A percentile compares a stretch with the other conserved stretches of the same genome.
Evolutionary conservation across 2,888 invertebrate genomes (phyloP).

Genomic region (Anorthoa munda): DNA sequence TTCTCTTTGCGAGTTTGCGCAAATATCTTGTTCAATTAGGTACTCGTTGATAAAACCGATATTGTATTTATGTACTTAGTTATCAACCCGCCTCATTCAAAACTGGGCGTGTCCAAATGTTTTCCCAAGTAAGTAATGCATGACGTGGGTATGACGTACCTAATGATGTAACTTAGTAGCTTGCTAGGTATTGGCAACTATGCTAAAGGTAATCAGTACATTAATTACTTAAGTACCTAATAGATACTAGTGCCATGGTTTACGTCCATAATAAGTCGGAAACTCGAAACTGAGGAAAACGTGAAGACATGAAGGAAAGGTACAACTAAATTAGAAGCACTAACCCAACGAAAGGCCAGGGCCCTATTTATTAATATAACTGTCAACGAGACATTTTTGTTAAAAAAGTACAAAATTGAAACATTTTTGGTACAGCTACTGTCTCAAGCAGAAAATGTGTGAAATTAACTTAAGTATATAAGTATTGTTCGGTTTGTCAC

Average conservation of each 20-base stretch:
- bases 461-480: too few species aligned
- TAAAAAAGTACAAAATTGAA: too few species aligned
- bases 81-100: constrained; percentile 7
- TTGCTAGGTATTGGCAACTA: too few species aligned
- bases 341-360: background rate
- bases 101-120: constrained; percentile 6
- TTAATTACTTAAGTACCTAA: background rate
- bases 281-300: constrained; percentile 19
- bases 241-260: constrained; percentile 6
- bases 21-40: background rate
- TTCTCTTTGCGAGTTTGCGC: background rate
- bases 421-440: too few species aligned
- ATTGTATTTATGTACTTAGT: too few species aligned
- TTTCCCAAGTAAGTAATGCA: background rate
- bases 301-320: constrained; percentile 18
- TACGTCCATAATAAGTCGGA: background rate
- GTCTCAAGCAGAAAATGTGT: too few species aligned
- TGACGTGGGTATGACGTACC: background rate
- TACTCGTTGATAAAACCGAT: background rate
- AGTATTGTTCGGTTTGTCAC: too few species aligned
- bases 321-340: constrained; percentile 12
- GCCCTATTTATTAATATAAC: background rate
- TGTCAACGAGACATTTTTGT: background rate
- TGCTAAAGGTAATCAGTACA: background rate
- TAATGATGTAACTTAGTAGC: too few species aligned